phyloP scores from a whole-genome alignment of 2,888 invertebrate species.

The Xestobium rufovillosum region DNA sequence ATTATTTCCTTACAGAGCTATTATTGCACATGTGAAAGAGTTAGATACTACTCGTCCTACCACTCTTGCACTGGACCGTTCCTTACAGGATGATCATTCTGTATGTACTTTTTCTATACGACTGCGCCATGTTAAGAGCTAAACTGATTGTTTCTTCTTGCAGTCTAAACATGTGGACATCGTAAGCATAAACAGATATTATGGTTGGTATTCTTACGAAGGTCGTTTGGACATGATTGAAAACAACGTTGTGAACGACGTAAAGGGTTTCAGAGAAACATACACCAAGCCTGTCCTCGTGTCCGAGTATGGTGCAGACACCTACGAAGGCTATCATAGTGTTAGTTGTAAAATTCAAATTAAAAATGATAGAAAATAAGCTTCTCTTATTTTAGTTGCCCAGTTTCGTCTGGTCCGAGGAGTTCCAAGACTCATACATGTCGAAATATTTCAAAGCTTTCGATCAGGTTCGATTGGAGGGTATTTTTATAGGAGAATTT shows the following conservation, averaged over 20 bases:
- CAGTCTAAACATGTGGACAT: conserved; percentile 78
- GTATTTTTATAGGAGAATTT: too few relatives aligned
- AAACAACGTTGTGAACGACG: conserved; percentile 64
- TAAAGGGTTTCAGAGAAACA: conserved; percentile 65
- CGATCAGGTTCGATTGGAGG: conserved; percentile 61
- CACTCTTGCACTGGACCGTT: conserved; percentile 69
- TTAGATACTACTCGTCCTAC: conserved; percentile 79
- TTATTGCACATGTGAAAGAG: conserved; percentile 68
- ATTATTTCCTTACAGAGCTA: conserved; percentile 54
- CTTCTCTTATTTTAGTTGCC: conserved; percentile 64
- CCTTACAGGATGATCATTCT: conserved; percentile 52
- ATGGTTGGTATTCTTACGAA: conserved; percentile 82
- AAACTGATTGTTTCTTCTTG: too few relatives aligned
- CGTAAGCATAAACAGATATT: conserved; percentile 89
- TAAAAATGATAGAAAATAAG: too few relatives aligned
- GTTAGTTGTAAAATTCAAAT: too few relatives aligned
- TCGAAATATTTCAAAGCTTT: conserved; percentile 84
- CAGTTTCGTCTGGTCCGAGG: conserved; percentile 85
- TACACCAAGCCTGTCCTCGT: conserved; percentile 85
- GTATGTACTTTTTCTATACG: conserved; percentile 47
- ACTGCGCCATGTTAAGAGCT: too few relatives aligned
- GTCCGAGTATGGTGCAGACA: conserved; percentile 95
- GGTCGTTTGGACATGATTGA: conserved; percentile 71
- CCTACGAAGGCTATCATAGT: conserved; percentile 82
- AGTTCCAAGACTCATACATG: conserved; percentile 78